Percentiles rank a stretch among this genome's conserved stretches.
phyloP scores from a whole-genome alignment of 2,797 vertebrate species.

The Bradypus variegatus region DNA sequence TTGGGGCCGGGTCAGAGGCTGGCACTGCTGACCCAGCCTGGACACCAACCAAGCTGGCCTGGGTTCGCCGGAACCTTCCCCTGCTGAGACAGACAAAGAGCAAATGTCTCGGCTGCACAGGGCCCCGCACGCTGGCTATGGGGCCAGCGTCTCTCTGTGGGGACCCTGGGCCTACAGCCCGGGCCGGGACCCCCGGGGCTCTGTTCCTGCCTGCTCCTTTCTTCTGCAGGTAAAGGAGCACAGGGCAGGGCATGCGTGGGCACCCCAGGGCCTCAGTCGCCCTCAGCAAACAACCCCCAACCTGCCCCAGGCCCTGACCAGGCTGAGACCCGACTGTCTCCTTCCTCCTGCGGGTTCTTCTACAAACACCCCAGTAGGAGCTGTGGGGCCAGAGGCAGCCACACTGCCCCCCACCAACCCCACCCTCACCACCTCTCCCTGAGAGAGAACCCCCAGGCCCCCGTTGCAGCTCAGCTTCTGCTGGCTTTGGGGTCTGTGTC shows the following conservation, averaged over 20 bases:
- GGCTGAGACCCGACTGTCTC: neutral
- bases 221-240: neutral
- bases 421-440: neutral
- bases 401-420: neutral
- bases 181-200: neutral
- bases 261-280: neutral
- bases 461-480: neutral
- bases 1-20: neutral
- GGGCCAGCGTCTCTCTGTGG: neutral
- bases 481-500: neutral
- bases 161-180: neutral
- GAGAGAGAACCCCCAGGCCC: neutral
- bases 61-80: neutral
- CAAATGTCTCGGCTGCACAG: neutral
- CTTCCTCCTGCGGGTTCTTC: neutral
- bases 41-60: neutral
- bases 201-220: neutral
- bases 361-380: neutral
- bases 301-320: neutral
- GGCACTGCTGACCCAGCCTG: slow-evolving; percentile 4
- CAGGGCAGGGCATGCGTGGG: no score
- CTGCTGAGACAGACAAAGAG: slow-evolving; percentile 46
- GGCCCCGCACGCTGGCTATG: neutral
- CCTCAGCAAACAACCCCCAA: neutral
- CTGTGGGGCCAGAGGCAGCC: neutral